phyloP scores from a whole-genome alignment of 2,113 vertebrate species.

The Oryzias melastigma region DNA sequence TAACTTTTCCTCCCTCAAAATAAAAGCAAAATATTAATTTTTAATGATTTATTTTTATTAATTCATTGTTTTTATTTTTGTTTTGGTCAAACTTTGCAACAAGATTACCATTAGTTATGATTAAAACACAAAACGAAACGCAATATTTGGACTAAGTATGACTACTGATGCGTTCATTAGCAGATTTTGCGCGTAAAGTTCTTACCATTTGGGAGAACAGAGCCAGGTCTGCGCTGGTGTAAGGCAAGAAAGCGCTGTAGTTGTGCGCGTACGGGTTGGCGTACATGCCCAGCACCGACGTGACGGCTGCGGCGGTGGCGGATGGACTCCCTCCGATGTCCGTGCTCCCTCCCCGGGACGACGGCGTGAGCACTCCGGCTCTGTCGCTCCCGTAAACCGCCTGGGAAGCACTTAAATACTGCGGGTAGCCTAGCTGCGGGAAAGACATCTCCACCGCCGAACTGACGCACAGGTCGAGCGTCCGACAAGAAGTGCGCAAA shows the following conservation, averaged over 20 bases:
- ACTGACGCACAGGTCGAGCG: slow-evolving; percentile 44
- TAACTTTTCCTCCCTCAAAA: too few species aligned
- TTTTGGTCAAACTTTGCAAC: too few species aligned
- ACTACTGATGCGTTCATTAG: not conserved
- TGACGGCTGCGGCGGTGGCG: slow-evolving; percentile 82
- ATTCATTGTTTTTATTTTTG: too few species aligned
- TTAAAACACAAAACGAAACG: too few species aligned
- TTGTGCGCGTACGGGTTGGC: slow-evolving; percentile 90
- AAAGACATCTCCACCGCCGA: slow-evolving; percentile 88
- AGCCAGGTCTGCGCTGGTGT: slow-evolving; percentile 91
- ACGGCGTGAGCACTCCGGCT: slow-evolving; percentile 84
- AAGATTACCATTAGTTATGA: too few species aligned
- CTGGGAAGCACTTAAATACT: slow-evolving; percentile 91
- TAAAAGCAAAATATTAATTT: too few species aligned
- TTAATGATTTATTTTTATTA: too few species aligned
- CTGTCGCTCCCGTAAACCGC: slow-evolving; percentile 90
- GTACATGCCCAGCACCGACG: slow-evolving; percentile 94
- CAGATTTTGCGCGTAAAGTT: not conserved
- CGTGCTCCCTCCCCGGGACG: slow-evolving; percentile 83
- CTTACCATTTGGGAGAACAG: slow-evolving; percentile 98
- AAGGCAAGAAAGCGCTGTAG: slow-evolving; percentile 97
- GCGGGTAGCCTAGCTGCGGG: slow-evolving; percentile 94
- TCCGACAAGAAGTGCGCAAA: slow-evolving; percentile 55
- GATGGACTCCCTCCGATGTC: slow-evolving; percentile 86
- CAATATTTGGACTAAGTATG: too few species aligned